Evolutionary conservation across 2,888 invertebrate species (phyloP), one percentile per base, ranked within the genome.

Genomic region (Coelinius sp.): DNA sequence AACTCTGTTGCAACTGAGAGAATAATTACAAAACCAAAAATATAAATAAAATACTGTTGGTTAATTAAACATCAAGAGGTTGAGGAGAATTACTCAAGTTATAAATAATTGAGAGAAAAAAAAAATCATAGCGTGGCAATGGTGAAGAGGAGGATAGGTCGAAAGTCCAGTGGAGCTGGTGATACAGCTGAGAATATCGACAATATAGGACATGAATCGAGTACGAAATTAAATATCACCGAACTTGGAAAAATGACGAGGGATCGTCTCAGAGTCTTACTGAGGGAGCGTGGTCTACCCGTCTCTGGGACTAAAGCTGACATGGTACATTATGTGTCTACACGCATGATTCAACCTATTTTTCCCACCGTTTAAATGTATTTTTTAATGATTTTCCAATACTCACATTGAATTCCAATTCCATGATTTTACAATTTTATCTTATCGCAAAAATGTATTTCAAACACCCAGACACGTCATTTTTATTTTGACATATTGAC

Each of bases 201-300:
- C 14, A n/a, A 41, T 41, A 76, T 76, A 73, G 81, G 83, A 49
- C 46, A 49, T 72, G 81, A 78, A 79, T 79, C 79, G 68, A 82
- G 81, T 65, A 78, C 78, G 73, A 80, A 71, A 79, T 66, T 80
- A 79, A 63, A 77, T 76, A 68, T 82, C 77, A 78, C 75, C 79
- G 71, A 81, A 79, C 80, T 82, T 77, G 82, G 81, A 78, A 80
- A 80, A 77, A 82, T 83, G 81, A 80, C 81, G 71, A 81, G 81
- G 75, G 83, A 82, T 80, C 81, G 83, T 77, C 81, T 84, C 82
- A 82, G 81, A 78, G 77, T 81, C 77, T 80, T 83, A 79, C 79
- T 85, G 82, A 85, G 82, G 79, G 83, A 82, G 78, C 83, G 82
- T 79, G 80, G 81, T 77, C 82, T 83, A 73, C 82, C 81, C 76